Evolutionary conservation across 2,888 invertebrate species (phyloP).

Genomic region (Melanotus villosus): DNA sequence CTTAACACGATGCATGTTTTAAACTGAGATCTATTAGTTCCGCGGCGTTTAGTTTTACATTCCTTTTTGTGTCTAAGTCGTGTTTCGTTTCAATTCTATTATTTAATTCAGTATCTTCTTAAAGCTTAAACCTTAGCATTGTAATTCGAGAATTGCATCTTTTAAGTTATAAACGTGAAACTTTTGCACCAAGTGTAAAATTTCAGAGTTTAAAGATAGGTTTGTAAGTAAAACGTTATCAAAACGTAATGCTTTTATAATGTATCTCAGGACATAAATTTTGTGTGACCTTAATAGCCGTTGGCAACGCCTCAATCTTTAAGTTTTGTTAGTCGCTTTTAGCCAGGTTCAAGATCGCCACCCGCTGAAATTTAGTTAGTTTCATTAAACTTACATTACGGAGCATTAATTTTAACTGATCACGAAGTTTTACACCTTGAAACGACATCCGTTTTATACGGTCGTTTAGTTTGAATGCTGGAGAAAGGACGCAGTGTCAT

Average conservation of each 20-base stretch:
- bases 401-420: slow-evolving; percentile 54
- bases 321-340: slow-evolving; percentile 46
- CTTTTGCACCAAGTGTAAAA: no score
- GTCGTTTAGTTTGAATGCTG: slow-evolving; percentile 37
- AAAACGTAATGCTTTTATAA: slow-evolving; percentile 1
- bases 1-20: no score
- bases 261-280: slow-evolving; percentile 9
- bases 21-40: no score
- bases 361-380: slow-evolving; percentile 16
- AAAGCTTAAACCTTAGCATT: no score
- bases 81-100: no score
- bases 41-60: no score
- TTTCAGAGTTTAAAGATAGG: no score
- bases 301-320: slow-evolving; percentile 8
- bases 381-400: slow-evolving; percentile 54
- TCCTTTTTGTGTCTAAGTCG: no score
- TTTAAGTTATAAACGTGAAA: no score
- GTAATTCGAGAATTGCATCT: no score
- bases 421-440: slow-evolving; percentile 53
- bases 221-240: no score
- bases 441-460: slow-evolving; percentile 47
- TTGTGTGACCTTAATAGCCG: slow-evolving; percentile 7
- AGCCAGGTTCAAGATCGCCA: slow-evolving; percentile 2
- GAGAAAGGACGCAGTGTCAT: slow-evolving; percentile 43
- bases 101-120: no score